These are phyloP conservation scores for Anoplolepis gracilipes DNA, from an alignment of 1,140 invertebrate genomes.

Conservation along the genomic window DNA sequence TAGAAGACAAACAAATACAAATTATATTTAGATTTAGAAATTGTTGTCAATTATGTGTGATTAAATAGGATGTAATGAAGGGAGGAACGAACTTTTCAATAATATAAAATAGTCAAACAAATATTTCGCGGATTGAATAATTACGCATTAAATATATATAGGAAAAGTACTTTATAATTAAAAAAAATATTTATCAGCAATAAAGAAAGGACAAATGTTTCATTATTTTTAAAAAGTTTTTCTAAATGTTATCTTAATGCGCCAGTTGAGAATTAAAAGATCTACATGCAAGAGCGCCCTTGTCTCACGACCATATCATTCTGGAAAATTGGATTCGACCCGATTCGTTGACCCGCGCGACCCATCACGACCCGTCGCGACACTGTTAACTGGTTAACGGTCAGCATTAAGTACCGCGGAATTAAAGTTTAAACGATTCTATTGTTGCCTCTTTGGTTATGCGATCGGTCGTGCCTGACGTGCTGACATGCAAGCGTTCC, in stretches of 20 bases:
- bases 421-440: conserved; percentile 71
- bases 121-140: background rate
- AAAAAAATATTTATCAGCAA: too few species aligned
- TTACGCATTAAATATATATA: background rate
- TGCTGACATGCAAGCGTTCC: conserved; percentile 25
- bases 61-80: background rate
- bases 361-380: conserved; percentile 72
- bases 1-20: too few species aligned
- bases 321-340: conserved; percentile 77
- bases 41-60: background rate
- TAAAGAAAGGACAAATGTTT: background rate
- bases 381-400: conserved; percentile 70
- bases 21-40: background rate
- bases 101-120: background rate
- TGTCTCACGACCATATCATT: background rate
- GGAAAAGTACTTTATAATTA: background rate
- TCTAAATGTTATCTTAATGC: background rate
- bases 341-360: conserved; percentile 67
- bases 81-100: background rate
- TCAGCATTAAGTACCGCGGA: conserved; percentile 65
- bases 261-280: conserved; percentile 2
- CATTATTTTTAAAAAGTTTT: background rate
- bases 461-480: background rate
- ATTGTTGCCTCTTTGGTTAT: conserved; percentile 43
- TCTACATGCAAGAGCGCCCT: background rate